Percentiles rank a stretch among this genome's conserved stretches.
Evolutionary conservation across 2,113 vertebrate genomes (phyloP).

Genomic region (Aegotheles bennettii): DNA sequence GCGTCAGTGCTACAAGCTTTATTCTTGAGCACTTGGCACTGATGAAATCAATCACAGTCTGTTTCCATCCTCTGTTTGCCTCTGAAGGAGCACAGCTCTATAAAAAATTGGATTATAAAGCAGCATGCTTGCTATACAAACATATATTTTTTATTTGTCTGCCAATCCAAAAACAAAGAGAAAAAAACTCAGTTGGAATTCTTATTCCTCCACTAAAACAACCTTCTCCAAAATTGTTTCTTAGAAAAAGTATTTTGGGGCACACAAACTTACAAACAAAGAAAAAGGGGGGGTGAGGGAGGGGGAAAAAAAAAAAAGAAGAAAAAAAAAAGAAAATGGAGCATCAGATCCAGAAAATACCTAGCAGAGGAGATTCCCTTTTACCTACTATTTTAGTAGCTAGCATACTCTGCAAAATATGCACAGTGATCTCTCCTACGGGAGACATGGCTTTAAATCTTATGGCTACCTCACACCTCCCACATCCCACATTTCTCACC

Average conservation of each 20-base stretch:
- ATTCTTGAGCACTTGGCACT: not conserved
- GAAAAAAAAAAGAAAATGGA: rapidly evolving
- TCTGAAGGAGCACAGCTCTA: not conserved
- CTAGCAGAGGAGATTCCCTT: slow-evolving; percentile 16
- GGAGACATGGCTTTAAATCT: not conserved
- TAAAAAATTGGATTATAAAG: not conserved
- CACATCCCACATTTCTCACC: slow-evolving; percentile 1
- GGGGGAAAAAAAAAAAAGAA: not conserved
- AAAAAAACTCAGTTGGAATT: not conserved
- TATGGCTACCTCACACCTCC: slow-evolving; percentile 17
- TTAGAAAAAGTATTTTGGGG: not conserved
- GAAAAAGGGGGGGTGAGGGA: too few species aligned
- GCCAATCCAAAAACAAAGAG: not conserved
- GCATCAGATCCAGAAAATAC: not conserved
- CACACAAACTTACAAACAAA: not conserved
- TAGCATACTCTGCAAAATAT: not conserved
- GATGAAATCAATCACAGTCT: not conserved
- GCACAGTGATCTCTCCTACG: not conserved
- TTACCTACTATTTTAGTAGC: not conserved
- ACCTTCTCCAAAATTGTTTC: not conserved
- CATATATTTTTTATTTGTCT: not conserved
- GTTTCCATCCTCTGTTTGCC: not conserved
- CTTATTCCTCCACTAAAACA: not conserved
- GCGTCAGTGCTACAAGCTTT: not conserved
- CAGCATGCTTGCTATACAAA: not conserved